Conservation (phyloP, 2,797 vertebrate genomes). For the Euthynnus affinis region DNA sequence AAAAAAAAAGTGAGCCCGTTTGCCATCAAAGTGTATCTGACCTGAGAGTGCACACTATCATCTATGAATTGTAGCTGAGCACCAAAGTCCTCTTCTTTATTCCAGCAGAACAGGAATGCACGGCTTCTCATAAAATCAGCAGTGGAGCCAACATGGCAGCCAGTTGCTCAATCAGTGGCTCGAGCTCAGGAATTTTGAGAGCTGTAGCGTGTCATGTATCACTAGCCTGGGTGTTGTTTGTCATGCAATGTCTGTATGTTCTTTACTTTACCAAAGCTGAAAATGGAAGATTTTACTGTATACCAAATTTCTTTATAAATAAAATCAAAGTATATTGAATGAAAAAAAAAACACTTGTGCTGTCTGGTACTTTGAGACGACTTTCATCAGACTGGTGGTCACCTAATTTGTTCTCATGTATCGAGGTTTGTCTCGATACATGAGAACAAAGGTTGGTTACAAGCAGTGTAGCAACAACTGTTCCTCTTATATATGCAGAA, state of each 20-base stretch:
- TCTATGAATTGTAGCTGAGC: neutral
- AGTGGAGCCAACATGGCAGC: neutral
- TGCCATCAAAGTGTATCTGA: constrained; percentile 5
- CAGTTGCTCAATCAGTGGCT: constrained; percentile 1
- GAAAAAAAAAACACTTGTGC: constrained; percentile 17
- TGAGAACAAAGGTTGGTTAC: neutral
- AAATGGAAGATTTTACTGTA: constrained; percentile 6
- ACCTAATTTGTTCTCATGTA: no score
- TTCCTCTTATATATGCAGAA: neutral
- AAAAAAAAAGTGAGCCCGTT: neutral
- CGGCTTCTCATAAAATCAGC: constrained; percentile 2
- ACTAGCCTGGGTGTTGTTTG: neutral
- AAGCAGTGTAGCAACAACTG: neutral
- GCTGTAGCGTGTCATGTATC: neutral
- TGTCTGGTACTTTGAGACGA: neutral
- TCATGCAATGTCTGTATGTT: constrained; percentile 6
- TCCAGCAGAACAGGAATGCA: neutral
- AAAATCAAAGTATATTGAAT: constrained; percentile 44
- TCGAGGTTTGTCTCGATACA: neutral
- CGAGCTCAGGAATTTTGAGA: neutral
- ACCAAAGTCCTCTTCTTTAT: constrained; percentile 8
- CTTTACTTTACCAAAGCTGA: constrained; percentile 16
- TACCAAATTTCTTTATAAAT: constrained; percentile 56
- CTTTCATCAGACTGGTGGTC: neutral
- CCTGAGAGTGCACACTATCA: neutral